These are phyloP conservation scores for Diglossa cyanea DNA, from an alignment of 2,797 vertebrate genomes.

Conservation along the genomic window DNA sequence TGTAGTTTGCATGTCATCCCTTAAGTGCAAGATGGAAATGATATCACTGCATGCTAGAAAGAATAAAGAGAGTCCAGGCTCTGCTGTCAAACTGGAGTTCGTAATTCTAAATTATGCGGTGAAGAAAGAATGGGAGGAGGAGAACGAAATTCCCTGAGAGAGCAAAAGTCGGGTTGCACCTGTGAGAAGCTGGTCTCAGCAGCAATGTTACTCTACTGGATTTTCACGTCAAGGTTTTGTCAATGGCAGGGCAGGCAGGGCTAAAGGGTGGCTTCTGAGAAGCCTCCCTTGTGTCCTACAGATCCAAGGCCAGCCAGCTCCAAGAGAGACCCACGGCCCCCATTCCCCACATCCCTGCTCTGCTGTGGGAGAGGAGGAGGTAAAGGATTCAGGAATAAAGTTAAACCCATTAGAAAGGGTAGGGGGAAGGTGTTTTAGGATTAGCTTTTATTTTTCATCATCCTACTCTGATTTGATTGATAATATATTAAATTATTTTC, in stretches of 20 bases:
- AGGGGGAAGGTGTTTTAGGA: not conserved
- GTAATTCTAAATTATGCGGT: not conserved
- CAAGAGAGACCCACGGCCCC: accelerated
- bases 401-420: not conserved
- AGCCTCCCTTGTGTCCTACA: not conserved
- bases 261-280: not conserved
- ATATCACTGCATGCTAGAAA: not conserved
- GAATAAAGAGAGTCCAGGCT: not conserved
- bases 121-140: not conserved
- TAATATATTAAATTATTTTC: not conserved
- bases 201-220: accelerated
- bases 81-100: not conserved
- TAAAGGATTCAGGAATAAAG: not conserved
- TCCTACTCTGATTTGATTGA: not conserved
- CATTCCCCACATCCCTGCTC: accelerated
- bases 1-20: not conserved
- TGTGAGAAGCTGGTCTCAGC: not conserved
- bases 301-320: not conserved
- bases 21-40: not conserved
- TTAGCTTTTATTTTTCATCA: not conserved
- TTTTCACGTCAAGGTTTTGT: not conserved
- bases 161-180: not conserved
- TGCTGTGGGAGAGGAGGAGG: not conserved
- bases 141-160: not conserved
- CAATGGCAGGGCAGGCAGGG: accelerated